Evolutionary conservation across 2,888 invertebrate species (phyloP), one percentile per base, ranked within the genome.

Genomic region (Nymphalis c-album): DNA sequence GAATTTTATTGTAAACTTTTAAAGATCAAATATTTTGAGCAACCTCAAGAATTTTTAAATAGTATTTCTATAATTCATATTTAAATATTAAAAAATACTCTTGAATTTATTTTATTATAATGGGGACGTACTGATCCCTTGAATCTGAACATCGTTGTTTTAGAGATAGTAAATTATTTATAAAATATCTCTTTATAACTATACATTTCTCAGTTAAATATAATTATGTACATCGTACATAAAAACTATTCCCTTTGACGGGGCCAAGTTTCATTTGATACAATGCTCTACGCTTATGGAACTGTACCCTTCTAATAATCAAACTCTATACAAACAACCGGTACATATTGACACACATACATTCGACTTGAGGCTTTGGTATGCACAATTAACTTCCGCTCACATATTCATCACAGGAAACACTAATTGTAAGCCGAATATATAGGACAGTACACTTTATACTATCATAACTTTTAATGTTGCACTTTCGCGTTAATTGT

Each of bases 181-280:
- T 55, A 55, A 55, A 55, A 55, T 55, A 55, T 55, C 31, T 31
- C 7, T 31, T 3, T 55, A 55, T 55, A 55, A 31, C 17, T 31
- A 31, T 31, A 17, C 35, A 55, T 35, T 31, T 55, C 7, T 55
- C 55, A n/a, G 55, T 31, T 55, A 55, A 55, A 55, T 55, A 55
- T 55, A 16, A 55, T 55, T 55, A 55, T 57, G 47, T 46, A 63
- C n/a, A 22, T 50, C 31, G 26, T 35, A 58, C 26, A 35, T 31
- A 59, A 64, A 22, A 50, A 64, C 50, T 45, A 59, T 64, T 35
- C 40, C 13, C 10, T 64, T 6, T 20, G 51, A 51, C 26, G 65
- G 53, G 53, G 61, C 64, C 59, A 60, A 69, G 65, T 69, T 66
- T 69, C 69, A 69, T 69, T 69, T 69, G 69, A 65, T 10, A 48